Percentiles rank a stretch among this genome's conserved stretches.
Evolutionary conservation across 2,797 vertebrate species (phyloP).

Genomic region (Myoxocephalus aenaeus): DNA sequence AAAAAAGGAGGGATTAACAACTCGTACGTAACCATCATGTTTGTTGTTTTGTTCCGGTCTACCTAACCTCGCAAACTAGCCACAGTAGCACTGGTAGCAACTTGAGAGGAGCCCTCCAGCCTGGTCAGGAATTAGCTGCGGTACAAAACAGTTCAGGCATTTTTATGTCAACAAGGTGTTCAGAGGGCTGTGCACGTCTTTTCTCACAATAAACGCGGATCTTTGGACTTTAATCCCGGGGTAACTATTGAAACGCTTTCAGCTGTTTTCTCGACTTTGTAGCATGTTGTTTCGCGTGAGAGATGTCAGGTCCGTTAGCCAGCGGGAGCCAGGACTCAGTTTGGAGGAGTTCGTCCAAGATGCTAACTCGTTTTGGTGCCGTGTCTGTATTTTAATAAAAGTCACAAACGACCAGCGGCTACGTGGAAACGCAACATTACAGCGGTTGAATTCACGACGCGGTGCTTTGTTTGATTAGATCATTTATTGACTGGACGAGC

Average conservation of each 20-base stretch:
- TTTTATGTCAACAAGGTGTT: slow-evolving; percentile 41
- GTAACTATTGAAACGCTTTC: slow-evolving; percentile 65
- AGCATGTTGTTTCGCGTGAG: slow-evolving; percentile 70
- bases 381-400: slow-evolving; percentile 32
- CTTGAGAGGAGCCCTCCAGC: slow-evolving; percentile 64
- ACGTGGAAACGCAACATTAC: neutral
- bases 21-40: slow-evolving; percentile 52
- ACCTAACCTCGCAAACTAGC: slow-evolving; percentile 73
- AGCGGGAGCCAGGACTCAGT: slow-evolving; percentile 60
- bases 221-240: slow-evolving; percentile 47
- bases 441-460: neutral
- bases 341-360: slow-evolving; percentile 70
- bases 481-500: neutral
- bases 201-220: slow-evolving; percentile 10
- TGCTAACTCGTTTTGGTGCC: slow-evolving; percentile 71
- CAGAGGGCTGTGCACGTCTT: slow-evolving; percentile 11
- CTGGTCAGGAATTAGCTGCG: slow-evolving; percentile 62
- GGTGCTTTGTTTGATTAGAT: neutral
- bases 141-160: slow-evolving; percentile 19
- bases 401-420: neutral
- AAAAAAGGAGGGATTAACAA: slow-evolving; percentile 51
- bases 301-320: slow-evolving; percentile 67
- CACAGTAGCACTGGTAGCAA: slow-evolving; percentile 70
- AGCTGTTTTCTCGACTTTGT: slow-evolving; percentile 67
- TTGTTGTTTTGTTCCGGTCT: slow-evolving; percentile 68